Evolutionary conservation across 1,140 invertebrate species (phyloP), one percentile per base, ranked within the genome.

Genomic region (Sycobia sp.): DNA sequence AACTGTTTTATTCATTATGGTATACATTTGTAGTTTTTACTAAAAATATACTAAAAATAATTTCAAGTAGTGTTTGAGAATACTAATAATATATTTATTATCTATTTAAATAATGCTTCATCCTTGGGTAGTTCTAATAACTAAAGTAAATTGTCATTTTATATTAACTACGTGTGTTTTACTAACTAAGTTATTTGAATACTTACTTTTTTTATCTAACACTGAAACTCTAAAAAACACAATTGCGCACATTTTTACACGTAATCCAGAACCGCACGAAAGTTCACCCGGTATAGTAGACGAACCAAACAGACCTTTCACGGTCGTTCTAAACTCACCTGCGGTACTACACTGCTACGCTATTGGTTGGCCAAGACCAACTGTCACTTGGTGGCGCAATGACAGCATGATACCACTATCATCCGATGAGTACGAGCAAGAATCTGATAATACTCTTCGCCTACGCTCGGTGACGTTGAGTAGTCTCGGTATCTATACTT

Each of bases 341-440:
- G 84, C 90, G 4, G 76, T 84, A 20, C 80, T 96, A 3, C 87
- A 90, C 61, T 96, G 94, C 79, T 89, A 90, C 66, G 91, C 92
- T 14, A 86, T 90, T 70, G 94, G 94, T 27, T 90, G 87, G 84
- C 94, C 94, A 0, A 78, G 84, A 39, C 93, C 94, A 0, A 79
- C 84, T 18, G 89, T 96, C 14, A 91, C 89, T 14, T 96, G 94
- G 94, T 95, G 91, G 90, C 85, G 88, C 43, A 90, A 91, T n/a
- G 84, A 87, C 11, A 80, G 77, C 8, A 85, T 90, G 73, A 85
- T 93, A 71, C 91, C 92, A 1, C 77, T 91, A 16, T 84, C 83
- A 39, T 89, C 88, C 38, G 80, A 86, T 2, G 81, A 86, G 18
- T 93, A 89, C 67, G 89, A 94, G 71, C 89, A 91, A 67, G 83